Conservation (phyloP, 37 sponge, comb jelly and placozoan genomes). For the Halichondria panicea region DNA sequence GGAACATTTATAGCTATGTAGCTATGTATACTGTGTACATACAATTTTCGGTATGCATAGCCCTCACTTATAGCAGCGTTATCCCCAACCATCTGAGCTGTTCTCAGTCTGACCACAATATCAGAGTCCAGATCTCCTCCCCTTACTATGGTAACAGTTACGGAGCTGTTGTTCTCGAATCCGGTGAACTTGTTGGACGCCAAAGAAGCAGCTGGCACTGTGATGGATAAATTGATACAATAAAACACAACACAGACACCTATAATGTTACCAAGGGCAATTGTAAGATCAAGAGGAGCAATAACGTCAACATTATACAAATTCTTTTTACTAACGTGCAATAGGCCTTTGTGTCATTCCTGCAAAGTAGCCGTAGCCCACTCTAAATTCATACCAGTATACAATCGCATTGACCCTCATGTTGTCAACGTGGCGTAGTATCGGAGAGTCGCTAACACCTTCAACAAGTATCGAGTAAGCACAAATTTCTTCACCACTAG, state of each 20-base stretch:
- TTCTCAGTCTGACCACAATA: background rate
- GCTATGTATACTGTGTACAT: too few species aligned
- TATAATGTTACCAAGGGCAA: too few species aligned
- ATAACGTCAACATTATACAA: background rate
- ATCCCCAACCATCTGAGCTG: background rate
- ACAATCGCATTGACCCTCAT: slow-evolving; percentile 15
- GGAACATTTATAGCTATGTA: too few species aligned
- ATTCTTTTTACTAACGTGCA: slow-evolving; percentile 24
- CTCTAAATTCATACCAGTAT: slow-evolving; percentile 21
- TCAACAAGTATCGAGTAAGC: too few species aligned
- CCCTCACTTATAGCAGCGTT: slow-evolving; percentile 1
- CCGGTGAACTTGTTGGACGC: background rate
- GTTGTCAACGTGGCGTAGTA: slow-evolving; percentile 14
- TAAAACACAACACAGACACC: too few species aligned
- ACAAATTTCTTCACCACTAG: too few species aligned
- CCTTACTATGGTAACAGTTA: background rate
- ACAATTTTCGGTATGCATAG: too few species aligned
- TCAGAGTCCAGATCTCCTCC: background rate
- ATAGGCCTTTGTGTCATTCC: slow-evolving; percentile 44
- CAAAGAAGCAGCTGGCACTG: slow-evolving; percentile 10
- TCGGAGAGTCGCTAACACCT: too few species aligned
- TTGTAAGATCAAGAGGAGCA: too few species aligned
- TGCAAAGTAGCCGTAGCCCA: slow-evolving; percentile 38
- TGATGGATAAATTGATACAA: background rate
- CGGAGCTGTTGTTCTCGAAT: background rate